Evolutionary conservation across 92 coral and sea anemone species (phyloP).

Genomic region (Palythoa caribaeorum): DNA sequence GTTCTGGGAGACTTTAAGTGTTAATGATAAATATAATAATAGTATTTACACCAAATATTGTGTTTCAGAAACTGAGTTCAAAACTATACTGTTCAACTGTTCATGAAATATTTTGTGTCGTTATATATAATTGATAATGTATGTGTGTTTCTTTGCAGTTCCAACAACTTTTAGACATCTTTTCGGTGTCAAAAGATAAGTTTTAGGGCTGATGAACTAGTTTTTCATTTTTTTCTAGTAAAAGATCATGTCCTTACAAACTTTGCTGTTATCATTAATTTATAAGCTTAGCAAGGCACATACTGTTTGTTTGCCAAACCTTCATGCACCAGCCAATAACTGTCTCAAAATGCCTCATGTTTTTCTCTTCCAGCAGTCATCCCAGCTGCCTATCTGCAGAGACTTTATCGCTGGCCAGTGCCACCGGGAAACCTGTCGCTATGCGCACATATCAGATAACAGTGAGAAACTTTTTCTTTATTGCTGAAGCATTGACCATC

Average conservation of each 20-base stretch:
- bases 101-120: background rate
- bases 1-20: background rate
- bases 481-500: conserved; percentile 38
- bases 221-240: background rate
- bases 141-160: too few species aligned
- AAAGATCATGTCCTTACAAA: background rate
- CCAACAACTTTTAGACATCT: too few species aligned
- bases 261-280: background rate
- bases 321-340: conserved; percentile 24
- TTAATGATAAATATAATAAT: background rate
- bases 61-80: background rate
- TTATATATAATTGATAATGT: too few species aligned
- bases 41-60: background rate
- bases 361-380: conserved; percentile 91
- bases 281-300: background rate
- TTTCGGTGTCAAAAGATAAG: too few species aligned
- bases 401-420: conserved; percentile 99
- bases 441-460: conserved; percentile 96
- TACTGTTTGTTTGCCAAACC: background rate
- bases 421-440: conserved; percentile 99
- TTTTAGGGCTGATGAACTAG: too few species aligned
- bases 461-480: conserved; percentile 86
- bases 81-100: too few species aligned
- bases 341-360: conserved; percentile 65
- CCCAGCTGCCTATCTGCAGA: conserved; percentile 98